phyloP scores from a whole-genome alignment of 2,797 vertebrate species.

The Sylvia borin region DNA sequence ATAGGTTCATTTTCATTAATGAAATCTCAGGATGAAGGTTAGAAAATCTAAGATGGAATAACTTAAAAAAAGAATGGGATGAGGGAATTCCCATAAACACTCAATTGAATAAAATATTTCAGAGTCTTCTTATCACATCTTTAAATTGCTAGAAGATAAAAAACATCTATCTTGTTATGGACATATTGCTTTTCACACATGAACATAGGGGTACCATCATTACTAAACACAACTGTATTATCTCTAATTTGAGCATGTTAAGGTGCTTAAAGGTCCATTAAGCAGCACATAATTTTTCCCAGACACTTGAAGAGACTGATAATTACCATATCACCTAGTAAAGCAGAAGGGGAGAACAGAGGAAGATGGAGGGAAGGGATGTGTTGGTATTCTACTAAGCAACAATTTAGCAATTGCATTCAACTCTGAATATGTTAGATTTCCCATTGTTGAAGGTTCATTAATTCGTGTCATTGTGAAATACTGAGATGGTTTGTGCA shows the following conservation, averaged over 20 bases:
- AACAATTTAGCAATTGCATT: conserved; percentile 41
- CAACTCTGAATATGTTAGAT: conserved; percentile 12
- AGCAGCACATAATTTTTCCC: neutral
- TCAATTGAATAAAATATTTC: neutral
- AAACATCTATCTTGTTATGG: neutral
- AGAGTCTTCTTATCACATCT: neutral
- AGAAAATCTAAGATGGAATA: neutral
- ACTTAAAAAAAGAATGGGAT: neutral
- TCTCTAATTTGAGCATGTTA: neutral
- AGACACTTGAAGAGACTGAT: neutral
- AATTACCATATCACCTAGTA: neutral
- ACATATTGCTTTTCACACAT: neutral
- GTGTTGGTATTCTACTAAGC: conserved; percentile 24
- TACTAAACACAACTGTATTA: neutral
- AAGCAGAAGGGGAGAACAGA: neutral
- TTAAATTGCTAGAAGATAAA: neutral
- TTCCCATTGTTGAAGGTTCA: conserved; percentile 26
- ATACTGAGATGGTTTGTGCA: neutral
- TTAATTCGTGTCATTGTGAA: conserved; percentile 49
- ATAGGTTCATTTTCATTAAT: neutral
- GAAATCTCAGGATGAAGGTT: neutral
- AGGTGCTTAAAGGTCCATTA: neutral
- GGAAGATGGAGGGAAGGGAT: neutral
- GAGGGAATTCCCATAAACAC: neutral
- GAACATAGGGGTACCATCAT: neutral